A percentile compares a stretch with the other conserved stretches of the same genome.
Evolutionary conservation across 2,797 vertebrate genomes (phyloP).

Genomic region (Lepilemur ruficaudatus): DNA sequence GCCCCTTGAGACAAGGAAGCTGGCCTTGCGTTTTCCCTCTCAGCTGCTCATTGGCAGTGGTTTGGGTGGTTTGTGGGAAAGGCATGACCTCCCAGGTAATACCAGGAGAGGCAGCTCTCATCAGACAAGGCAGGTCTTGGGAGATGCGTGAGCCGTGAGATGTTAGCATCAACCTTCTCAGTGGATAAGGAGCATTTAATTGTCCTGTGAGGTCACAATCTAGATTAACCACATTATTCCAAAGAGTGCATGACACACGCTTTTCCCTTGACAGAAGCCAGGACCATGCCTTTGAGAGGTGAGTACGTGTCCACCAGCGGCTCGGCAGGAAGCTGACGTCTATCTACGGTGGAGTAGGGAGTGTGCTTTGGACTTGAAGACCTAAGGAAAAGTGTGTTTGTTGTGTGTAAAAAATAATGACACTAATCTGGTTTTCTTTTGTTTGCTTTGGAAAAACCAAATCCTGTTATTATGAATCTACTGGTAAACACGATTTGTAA

Average conservation of each 20-base stretch:
- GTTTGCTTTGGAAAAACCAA: background rate
- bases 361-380: background rate
- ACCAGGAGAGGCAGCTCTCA: background rate
- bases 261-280: background rate
- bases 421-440: background rate
- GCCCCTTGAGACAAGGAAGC: background rate
- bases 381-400: background rate
- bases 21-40: background rate
- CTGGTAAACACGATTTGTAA: fast-evolving
- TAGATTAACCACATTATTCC: background rate
- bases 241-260: too few species aligned
- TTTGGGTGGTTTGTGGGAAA: background rate
- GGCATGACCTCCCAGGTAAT: background rate
- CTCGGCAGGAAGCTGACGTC: fast-evolving
- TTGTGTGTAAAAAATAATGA: background rate
- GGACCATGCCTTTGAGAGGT: fast-evolving
- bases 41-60: fast-evolving
- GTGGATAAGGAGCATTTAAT: fast-evolving
- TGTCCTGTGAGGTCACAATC: background rate
- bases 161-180: background rate
- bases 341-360: fast-evolving
- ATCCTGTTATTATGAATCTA: background rate
- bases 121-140: background rate
- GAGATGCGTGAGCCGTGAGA: background rate
- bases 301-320: fast-evolving